Base-by-base conservation (phyloP, 1,140 invertebrate species). In the Drosophila orena region DNA sequence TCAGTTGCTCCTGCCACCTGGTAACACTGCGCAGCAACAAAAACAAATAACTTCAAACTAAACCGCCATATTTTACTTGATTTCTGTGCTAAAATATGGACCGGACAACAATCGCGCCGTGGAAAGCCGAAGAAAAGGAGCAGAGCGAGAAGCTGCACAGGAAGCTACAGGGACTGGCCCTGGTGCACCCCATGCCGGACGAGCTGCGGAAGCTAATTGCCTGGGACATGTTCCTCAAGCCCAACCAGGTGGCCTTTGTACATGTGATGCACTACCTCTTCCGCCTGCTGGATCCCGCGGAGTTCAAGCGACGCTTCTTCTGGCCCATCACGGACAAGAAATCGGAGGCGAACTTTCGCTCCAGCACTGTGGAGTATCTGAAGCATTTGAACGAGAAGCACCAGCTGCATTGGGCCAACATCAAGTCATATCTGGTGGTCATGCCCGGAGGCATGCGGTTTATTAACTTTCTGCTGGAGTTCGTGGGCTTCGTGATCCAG, bases 281-380 rank as follows among this genome's bases (percentile, higher is more conserved):
- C 55, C 92, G 77, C 1, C 75, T 93, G 49, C 81, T 93, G 17
- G 93, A 94, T 70, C 76, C 92, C 1, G 90, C 81, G 0, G 91
- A 92, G 54, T 93, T 93, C 52, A 93, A 92, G 64, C 93, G 90
- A 2, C 68, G 91, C 4, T 77, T 94, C 35, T 92, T 93, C 42
- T 94, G 93, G 93, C 93, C 93, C 20, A 78, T 94, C 20, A 84
- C 91, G 6, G 93, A 93, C 46, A 94, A 93, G 64, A 92, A 93
- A 20, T 81, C 86, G 0, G 93, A 94, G 69, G 81, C 86, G n/a
- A 92, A 91, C 53, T 94, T 93, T 61, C 92, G 91, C 3, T 66
- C 89, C 12, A 69, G 64, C 50, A 91, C 91, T 1, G 78, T 92
- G 8, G 85, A 92, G 27, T 92, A 92, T 47, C 54, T 92, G 0